Evolutionary conservation across 1,140 invertebrate genomes (phyloP), one percentile per base, ranked within the genome.

Genomic region (Schlechtendalia chinensis): DNA sequence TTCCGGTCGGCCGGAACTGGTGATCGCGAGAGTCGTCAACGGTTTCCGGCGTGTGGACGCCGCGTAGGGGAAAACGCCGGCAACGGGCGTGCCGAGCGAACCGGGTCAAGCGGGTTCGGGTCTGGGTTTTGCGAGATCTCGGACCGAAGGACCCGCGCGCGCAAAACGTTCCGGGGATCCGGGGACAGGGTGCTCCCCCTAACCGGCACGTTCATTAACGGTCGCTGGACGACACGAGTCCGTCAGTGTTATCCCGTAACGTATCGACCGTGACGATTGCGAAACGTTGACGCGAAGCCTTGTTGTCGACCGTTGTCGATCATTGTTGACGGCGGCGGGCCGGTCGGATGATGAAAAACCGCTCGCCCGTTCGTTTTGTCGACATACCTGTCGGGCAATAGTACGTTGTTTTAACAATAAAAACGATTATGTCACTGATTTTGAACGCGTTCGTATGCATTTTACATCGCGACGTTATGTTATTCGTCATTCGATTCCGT

Each of bases 91-190:
- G 39, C 32, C 19, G 32, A 39, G 32, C 8, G n/a, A 65, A 39
- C 39, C 29, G 63, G 63, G 63, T 65, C 63, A 65, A 65, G 63
- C n/a, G n/a, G 63, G 63, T 65, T 65, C 19, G 10, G n/a, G n/a
- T n/a, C 8, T 39, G 3, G 3, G 39, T 59, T 65, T 65, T 39
- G 63, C 29, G 63, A 65, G 39, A 65, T 12, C 39, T 14, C 29
- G 32, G 29, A 17, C 39, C 63, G 19, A 39, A 39, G 17, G 29
- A 39, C 29, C 61, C 12, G 27, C 61, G n/a, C 10, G 8, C 8
- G 32, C 3, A 32, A 63, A 27, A 29, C 59, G 59, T n/a, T n/a
- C n/a, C 32, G 32, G 19, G 61, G 17, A 32, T 65, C 39, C 39
- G 63, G 19, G 29, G 39, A 8, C 39, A 65, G 32, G 8, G 32